Base-by-base conservation (phyloP, 2,797 vertebrate species). In the Manis javanica region DNA sequence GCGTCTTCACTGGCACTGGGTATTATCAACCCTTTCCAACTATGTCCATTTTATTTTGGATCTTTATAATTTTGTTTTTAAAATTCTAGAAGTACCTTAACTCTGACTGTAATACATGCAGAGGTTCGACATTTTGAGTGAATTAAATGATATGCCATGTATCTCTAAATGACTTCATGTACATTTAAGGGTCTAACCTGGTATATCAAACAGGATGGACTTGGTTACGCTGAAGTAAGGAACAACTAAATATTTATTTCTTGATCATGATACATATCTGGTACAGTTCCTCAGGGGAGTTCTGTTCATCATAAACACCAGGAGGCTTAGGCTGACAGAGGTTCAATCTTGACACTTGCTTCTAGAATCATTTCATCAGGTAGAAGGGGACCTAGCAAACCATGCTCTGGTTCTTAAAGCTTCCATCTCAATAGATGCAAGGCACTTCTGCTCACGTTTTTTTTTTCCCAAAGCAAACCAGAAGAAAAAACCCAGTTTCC, bases 341-440 rank as follows among this genome's bases (percentile, higher is more conserved):
- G 16, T 64, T 46, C 68, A 92, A 1, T 71, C 14, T 69, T 42
- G 19, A 85, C 18, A 10, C 29, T 86, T 79, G 69, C 15, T 83
- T 83, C 91, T 97, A 51, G 75, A 84, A 92, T 94, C 53, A 87
- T 39, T 29, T 82, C 34, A 46, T 57, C 29, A 42, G 53, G 42
- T 71, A 55, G 61, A 88, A 87, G 49, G 83, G n/a, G 72, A 87
- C 19, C 55, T 66, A 71, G 18, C 8, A 66, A 74, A 72, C 31
- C 39, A 74, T 63, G n/a, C 13, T 87, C 29, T 63, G 26, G 23
- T 75, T 90, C 63, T 78, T 51, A 49, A 90, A 90, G 74, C 31
- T 49, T 96, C 71, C 29, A 57, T 9, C 31, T 83, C 75, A 68
- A 31, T 29, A 78, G 26, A 86, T 51, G 51, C 16, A 83, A 79